Evolutionary conservation across 1,140 invertebrate genomes (phyloP).

Genomic region (Choristoneura fumiferana): DNA sequence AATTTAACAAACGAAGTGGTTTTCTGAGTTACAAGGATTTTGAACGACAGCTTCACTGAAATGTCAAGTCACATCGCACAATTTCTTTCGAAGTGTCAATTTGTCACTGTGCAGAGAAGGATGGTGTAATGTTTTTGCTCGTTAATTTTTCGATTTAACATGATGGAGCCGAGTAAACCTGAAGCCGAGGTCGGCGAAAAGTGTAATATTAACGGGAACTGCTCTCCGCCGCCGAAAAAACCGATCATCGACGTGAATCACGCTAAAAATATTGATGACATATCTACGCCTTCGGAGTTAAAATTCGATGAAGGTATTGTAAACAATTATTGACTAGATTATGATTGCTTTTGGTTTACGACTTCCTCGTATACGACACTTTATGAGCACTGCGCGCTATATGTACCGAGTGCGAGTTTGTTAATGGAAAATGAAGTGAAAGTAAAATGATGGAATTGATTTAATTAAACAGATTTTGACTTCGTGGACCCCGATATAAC

Average conservation of each 20-base stretch:
- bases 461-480: constrained; percentile 54
- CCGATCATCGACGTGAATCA: constrained; percentile 54
- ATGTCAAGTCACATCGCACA: constrained; percentile 6
- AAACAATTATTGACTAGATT: constrained; percentile 49
- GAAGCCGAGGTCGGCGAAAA: constrained; percentile 56
- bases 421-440: constrained; percentile 24
- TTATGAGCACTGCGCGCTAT: neutral
- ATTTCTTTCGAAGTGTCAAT: constrained; percentile 2
- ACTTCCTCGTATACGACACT: neutral
- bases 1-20: too few species aligned
- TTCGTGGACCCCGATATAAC: constrained; percentile 61
- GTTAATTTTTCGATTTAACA: constrained; percentile 58
- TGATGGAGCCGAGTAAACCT: constrained; percentile 60
- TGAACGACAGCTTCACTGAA: neutral
- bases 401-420: neutral
- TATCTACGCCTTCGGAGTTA: constrained; percentile 74
- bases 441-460: constrained; percentile 25
- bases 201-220: constrained; percentile 61
- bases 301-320: constrained; percentile 77
- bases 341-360: constrained; percentile 23
- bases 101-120: constrained; percentile 30
- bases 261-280: constrained; percentile 75
- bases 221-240: constrained; percentile 47
- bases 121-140: constrained; percentile 71
- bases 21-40: too few species aligned